phyloP scores from a whole-genome alignment of 1,140 invertebrate species.

The Bombus pyrosoma region DNA sequence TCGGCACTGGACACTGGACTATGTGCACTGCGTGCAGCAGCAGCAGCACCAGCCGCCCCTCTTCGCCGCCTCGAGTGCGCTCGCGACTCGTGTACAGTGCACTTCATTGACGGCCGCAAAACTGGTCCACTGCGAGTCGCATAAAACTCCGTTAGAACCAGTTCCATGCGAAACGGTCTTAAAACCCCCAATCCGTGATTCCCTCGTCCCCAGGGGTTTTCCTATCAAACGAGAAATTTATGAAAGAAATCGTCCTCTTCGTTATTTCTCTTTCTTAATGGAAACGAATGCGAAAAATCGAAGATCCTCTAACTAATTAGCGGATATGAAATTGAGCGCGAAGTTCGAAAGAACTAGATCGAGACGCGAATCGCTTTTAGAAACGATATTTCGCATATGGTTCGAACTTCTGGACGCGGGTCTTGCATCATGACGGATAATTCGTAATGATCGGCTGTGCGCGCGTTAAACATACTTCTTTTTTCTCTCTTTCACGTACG shows the following conservation, averaged over 20 bases:
- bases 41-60: neutral
- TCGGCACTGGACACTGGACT: constrained; percentile 25
- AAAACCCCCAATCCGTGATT: neutral
- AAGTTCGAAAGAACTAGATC: neutral
- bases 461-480: neutral
- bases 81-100: constrained; percentile 57
- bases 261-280: accelerated
- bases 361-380: neutral
- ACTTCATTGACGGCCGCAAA: constrained; percentile 63
- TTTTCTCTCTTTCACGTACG: constrained; percentile 48
- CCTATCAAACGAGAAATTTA: neutral
- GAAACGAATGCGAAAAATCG: neutral
- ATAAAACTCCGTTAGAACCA: constrained; percentile 67
- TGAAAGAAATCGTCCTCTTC: neutral
- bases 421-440: neutral
- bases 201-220: neutral
- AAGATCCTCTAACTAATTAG: neutral
- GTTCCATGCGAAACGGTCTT: constrained; percentile 48
- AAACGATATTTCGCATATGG: neutral
- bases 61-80: constrained; percentile 23
- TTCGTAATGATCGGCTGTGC: neutral
- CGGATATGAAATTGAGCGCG: no score
- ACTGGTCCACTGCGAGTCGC: constrained; percentile 60
- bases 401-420: neutral
- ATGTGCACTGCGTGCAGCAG: constrained; percentile 35